Evolutionary conservation across 2,888 invertebrate species (phyloP).

Genomic region (Polydesmus complanatus): DNA sequence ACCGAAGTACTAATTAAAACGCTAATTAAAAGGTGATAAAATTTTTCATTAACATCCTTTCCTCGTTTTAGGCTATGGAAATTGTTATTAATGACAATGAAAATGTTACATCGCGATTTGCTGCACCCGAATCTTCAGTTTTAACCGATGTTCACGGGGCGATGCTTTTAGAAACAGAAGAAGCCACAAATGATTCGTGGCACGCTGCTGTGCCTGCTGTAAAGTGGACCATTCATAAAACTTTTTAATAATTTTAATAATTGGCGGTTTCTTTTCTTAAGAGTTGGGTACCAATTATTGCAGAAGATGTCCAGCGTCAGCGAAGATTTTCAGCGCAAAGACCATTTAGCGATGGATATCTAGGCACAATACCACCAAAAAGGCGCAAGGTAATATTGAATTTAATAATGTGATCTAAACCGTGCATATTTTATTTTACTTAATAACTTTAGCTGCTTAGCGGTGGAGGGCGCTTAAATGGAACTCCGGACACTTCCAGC

Average conservation of each 20-base stretch:
- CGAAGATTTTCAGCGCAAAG: constrained; percentile 42
- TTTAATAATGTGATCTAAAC: neutral
- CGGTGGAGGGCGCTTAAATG: neutral
- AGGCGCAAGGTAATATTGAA: constrained; percentile 56
- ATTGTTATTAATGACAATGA: neutral
- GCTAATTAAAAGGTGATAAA: no score
- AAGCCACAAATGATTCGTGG: constrained; percentile 38
- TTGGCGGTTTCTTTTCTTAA: constrained; percentile 30
- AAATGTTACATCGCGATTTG: no score
- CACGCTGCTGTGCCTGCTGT: constrained; percentile 46
- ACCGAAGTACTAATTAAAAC: no score
- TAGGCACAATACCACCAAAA: constrained; percentile 77
- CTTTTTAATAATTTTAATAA: constrained; percentile 2
- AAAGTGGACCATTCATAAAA: constrained; percentile 24
- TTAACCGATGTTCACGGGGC: neutral
- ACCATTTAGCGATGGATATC: constrained; percentile 76
- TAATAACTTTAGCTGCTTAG: neutral
- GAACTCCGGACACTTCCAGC: constrained; percentile 20
- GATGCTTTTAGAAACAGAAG: neutral
- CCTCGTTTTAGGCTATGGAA: constrained; percentile 9
- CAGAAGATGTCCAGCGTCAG: constrained; percentile 61
- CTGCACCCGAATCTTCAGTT: constrained; percentile 28
- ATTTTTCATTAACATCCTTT: no score
- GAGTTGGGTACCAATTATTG: constrained; percentile 80
- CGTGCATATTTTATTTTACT: neutral